Evolutionary conservation across 2,888 invertebrate species (phyloP), one percentile per base, ranked within the genome.

Genomic region (Selenia dentaria): DNA sequence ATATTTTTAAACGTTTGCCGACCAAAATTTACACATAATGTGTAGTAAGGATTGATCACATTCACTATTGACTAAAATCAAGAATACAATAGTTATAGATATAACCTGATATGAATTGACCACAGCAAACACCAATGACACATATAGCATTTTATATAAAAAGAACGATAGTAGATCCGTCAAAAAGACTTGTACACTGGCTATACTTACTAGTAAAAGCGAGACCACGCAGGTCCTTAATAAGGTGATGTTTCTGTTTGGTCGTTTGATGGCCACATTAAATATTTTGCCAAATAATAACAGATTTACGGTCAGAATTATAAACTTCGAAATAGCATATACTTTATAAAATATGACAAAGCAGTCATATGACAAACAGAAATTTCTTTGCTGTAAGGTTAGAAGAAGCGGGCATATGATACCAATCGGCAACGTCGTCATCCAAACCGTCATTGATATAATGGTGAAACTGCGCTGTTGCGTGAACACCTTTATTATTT

Each of bases 401-500:
- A n/a, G n/a, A n/a, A n/a, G n/a, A n/a, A n/a, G n/a, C n/a, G n/a
- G n/a, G n/a, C n/a, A n/a, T 20, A 48, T n/a, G 4, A 65, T 5
- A 2, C 76, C 76, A 0, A 81, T n/a, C 0, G 73, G 71, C 5
- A 79, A 25, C 0, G 76, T 61, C 0, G 66, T 9, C 0, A 56
- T 20, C 80, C 81, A 85, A 14, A 79, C 61, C 0, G 68, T 11
- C 1, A 66, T 9, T 0, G 70, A 72, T 0, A 67, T 33, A 0
- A 61, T 0, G 0, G 55, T 6, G 2, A 83, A 58, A 24, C 65
- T 70, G 11, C 64, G 63, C n/a, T 60, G 55, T 2, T 64, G 44
- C 1, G 59, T 51, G 26, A 81, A 81, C 31, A 83, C 84, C n/a
- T 74, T 39, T 3, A 83, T 72, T 2, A 83, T 66, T 64, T 84